A percentile compares a stretch with the other conserved stretches of the same genome.
These are phyloP conservation scores for Globia sparganii DNA, from an alignment of 2,888 invertebrate genomes.

Conservation along the genomic window DNA sequence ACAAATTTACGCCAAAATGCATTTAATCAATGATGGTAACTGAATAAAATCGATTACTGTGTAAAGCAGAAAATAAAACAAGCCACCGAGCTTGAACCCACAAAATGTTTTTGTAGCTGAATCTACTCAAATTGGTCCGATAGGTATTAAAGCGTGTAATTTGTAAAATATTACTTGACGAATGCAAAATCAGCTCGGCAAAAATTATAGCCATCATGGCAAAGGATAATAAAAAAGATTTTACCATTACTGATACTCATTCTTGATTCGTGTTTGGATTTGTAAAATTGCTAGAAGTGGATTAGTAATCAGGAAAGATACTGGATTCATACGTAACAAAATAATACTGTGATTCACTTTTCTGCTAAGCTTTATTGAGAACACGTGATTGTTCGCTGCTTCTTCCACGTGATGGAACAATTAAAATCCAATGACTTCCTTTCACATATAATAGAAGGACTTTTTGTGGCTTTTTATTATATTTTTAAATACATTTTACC, in stretches of 20 bases:
- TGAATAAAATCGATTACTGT: constrained; percentile 56
- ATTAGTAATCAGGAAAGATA: constrained; percentile 25
- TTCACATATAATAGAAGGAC: constrained; percentile 29
- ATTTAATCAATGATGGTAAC: constrained; percentile 28
- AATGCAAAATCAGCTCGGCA: background rate
- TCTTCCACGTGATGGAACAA: constrained; percentile 18
- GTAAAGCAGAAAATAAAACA: constrained; percentile 39
- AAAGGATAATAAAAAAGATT: background rate
- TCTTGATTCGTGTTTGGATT: background rate
- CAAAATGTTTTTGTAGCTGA: constrained; percentile 20
- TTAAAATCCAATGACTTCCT: constrained; percentile 15
- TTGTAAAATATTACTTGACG: background rate
- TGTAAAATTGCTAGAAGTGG: constrained; percentile 1
- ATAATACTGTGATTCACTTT: constrained; percentile 16
- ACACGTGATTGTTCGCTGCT: background rate
- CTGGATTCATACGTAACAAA: background rate
- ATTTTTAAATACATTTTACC: constrained; percentile 38
- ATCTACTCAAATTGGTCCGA: constrained; percentile 29
- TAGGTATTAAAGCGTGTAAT: constrained; percentile 11
- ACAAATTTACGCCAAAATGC: constrained; percentile 54
- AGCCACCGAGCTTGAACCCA: constrained; percentile 13
- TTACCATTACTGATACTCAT: background rate
- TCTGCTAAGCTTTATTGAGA: background rate
- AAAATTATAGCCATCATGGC: background rate
- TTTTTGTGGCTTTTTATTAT: constrained; percentile 20